Conservation (phyloP, 2,797 vertebrate species). For the Xyrichtys novacula region DNA sequence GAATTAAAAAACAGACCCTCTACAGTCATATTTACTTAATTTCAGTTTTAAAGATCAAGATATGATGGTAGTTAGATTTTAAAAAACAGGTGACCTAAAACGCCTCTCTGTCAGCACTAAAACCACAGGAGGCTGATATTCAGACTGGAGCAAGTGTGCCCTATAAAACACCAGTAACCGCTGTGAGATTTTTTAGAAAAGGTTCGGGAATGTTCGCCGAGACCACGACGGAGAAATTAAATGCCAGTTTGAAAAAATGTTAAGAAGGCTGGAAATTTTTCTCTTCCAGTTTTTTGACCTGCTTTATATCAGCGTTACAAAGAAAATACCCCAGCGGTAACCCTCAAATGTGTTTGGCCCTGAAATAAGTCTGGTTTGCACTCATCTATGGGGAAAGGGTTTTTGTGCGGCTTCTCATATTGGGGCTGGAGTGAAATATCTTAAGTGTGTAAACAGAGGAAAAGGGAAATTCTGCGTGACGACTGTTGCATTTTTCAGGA, state of each 20-base stretch:
- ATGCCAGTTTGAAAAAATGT: slow-evolving; percentile 25
- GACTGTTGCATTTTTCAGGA: not conserved
- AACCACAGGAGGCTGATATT: slow-evolving; percentile 24
- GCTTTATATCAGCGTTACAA: slow-evolving; percentile 12
- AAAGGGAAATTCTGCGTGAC: not conserved
- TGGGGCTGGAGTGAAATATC: not conserved
- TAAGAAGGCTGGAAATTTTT: slow-evolving; percentile 17
- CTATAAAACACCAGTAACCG: slow-evolving; percentile 37
- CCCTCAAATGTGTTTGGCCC: slow-evolving; percentile 6
- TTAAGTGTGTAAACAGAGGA: not conserved
- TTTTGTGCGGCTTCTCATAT: not conserved
- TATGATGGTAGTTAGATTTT: slow-evolving; percentile 1
- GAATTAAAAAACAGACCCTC: too few relatives aligned
- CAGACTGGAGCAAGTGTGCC: slow-evolving; percentile 33
- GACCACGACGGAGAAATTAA: slow-evolving; percentile 37
- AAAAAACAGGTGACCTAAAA: slow-evolving; percentile 21
- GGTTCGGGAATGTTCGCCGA: slow-evolving; percentile 27
- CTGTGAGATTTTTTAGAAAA: slow-evolving; percentile 17
- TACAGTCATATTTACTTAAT: not conserved
- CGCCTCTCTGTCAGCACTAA: slow-evolving; percentile 2
- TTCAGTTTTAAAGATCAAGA: not conserved
- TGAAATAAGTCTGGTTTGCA: not conserved
- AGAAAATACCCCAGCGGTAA: slow-evolving; percentile 8
- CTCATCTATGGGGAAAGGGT: not conserved
- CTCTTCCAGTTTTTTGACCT: slow-evolving; percentile 12